Evolutionary conservation across 2,113 vertebrate genomes (phyloP).

Genomic region (Chionodraco myersi): DNA sequence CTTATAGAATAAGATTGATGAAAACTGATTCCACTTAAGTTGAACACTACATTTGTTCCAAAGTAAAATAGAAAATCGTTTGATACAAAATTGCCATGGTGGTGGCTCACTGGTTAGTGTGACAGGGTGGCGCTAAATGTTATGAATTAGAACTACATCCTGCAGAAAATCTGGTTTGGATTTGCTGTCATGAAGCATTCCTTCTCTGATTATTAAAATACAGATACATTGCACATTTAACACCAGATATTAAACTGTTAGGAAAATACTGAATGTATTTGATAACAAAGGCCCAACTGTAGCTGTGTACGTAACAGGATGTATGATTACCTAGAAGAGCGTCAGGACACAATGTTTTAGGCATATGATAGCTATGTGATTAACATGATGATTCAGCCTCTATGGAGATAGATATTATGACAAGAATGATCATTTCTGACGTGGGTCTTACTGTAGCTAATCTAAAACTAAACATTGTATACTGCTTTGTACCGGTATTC

Average conservation of each 20-base stretch:
- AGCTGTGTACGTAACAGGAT: no score
- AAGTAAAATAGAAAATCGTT: conserved; percentile 47
- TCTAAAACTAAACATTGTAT: no score
- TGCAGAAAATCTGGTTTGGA: conserved; percentile 14
- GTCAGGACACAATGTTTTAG: no score
- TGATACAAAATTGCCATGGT: conserved; percentile 20
- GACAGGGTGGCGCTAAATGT: conserved; percentile 25
- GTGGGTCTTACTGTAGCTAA: no score
- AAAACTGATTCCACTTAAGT: conserved; percentile 57
- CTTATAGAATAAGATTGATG: conserved; percentile 55
- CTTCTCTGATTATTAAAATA: background rate
- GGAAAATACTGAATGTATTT: no score
- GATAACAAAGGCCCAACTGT: no score
- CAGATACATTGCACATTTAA: background rate
- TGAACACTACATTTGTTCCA: conserved; percentile 30
- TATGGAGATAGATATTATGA: no score
- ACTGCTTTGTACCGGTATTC: no score
- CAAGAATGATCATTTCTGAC: no score
- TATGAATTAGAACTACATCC: conserved; percentile 25
- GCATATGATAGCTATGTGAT: no score
- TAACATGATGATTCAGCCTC: no score
- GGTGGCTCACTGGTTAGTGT: conserved; percentile 22
- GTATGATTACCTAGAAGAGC: no score
- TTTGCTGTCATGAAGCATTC: background rate
- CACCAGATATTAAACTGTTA: background rate